Evolutionary conservation across 2,888 invertebrate species (phyloP), one percentile per base, ranked within the genome.

Genomic region (Harpagoxenus sublaevis): DNA sequence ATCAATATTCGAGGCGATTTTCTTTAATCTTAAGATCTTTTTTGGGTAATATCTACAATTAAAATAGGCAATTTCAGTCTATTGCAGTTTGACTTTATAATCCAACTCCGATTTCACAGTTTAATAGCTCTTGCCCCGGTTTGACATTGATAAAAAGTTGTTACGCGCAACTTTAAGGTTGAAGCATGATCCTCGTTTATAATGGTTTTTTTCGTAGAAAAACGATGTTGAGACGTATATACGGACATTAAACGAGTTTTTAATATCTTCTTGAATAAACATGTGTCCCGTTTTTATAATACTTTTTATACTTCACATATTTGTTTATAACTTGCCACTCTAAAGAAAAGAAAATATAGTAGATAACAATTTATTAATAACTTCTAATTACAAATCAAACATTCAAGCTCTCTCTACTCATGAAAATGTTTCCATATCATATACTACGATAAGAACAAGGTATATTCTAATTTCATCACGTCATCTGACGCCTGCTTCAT

Each of bases 21-120:
- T 51, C 15, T 78, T 51, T 71, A 74, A 63, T 85, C 82, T 88
- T 74, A 42, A 42, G 39, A 15, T 53, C 53, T 18, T 18, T 60
- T 78, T 84, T 45, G 70, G 28, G 63, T 70, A 85, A 82, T 51
- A 39, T 39, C 42, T 12, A 60, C 84, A 86, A 88, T 89, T 87
- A 84, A 89, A 87, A 84, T 79, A 68, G 60, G 63, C 82, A 84
- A 84, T 88, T 79, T 84, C 83, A 74, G 63, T 55, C 55, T 51
- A 88, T 79, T 74, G 73, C 84, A 86, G 77, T 89, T 84, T 82
- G 35, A 71, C 45, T 87, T 84, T 87, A 87, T 85, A 70, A 51
- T 31, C 15, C 31, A 81, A 83, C 83, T 81, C 66, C 63, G 82
- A 89, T 71, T 89, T 57, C 28, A 57, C 3, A 65, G 85, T 75